These are phyloP conservation scores for Squalus acanthias DNA, from an alignment of 2,797 vertebrate genomes.

Conservation along the genomic window DNA sequence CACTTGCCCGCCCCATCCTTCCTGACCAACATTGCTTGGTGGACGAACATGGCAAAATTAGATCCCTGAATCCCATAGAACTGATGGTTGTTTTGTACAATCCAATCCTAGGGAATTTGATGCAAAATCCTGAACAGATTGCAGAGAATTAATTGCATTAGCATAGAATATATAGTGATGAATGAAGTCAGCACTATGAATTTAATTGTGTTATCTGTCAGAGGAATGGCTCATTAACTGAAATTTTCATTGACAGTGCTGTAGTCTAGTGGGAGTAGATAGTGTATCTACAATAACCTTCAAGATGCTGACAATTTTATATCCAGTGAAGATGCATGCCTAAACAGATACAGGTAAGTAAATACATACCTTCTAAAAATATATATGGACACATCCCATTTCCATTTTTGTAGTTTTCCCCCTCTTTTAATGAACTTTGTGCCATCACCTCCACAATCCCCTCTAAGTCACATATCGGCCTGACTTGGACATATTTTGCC, in stretches of 20 bases:
- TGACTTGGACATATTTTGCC: neutral
- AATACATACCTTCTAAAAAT: neutral
- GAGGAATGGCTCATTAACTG: conserved; percentile 30
- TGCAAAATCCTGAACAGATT: neutral
- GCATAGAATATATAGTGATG: neutral
- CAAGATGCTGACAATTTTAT: conserved; percentile 23
- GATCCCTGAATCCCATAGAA: neutral
- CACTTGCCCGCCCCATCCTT: neutral
- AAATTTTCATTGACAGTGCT: conserved; percentile 33
- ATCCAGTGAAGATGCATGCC: neutral
- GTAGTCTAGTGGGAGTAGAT: conserved; percentile 15
- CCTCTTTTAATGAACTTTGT: neutral
- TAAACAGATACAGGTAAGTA: neutral
- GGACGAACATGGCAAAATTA: neutral
- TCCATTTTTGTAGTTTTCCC: neutral
- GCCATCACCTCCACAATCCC: neutral
- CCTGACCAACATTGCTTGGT: neutral
- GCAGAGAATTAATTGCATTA: neutral
- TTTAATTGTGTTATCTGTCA: conserved; percentile 26
- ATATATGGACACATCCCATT: neutral
- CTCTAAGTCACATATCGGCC: neutral
- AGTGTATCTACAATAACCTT: neutral
- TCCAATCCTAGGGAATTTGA: neutral
- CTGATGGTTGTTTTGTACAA: neutral
- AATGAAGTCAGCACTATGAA: neutral